phyloP scores from a whole-genome alignment of 2,113 vertebrate species.

The Epinephelus lanceolatus region DNA sequence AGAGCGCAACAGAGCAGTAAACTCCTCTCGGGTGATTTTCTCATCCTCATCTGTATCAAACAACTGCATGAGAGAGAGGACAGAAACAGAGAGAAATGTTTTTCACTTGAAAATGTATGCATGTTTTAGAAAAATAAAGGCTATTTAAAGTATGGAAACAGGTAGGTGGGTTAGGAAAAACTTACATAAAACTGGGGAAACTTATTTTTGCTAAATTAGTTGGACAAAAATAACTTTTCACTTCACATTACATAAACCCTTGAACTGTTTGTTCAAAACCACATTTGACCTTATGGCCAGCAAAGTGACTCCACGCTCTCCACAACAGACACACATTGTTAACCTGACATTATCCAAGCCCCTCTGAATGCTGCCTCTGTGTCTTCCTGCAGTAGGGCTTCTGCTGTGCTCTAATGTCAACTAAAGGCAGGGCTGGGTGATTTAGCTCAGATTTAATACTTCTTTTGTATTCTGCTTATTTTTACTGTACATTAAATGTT shows the following conservation, averaged over 20 bases:
- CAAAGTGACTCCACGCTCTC: slow-evolving; percentile 44
- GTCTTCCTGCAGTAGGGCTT: slow-evolving; percentile 25
- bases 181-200: not conserved
- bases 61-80: slow-evolving; percentile 81
- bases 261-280: slow-evolving; percentile 23
- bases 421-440: not conserved
- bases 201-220: not conserved
- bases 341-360: slow-evolving; percentile 65
- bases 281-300: slow-evolving; percentile 37
- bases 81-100: not conserved
- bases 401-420: slow-evolving; percentile 46
- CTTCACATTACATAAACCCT: slow-evolving; percentile 5
- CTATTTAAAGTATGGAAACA: not conserved
- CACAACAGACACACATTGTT: slow-evolving; percentile 65
- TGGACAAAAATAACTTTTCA: not conserved
- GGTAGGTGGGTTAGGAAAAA: not conserved
- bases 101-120: not conserved
- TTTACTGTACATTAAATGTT: not conserved
- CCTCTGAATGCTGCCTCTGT: slow-evolving; percentile 48
- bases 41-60: slow-evolving; percentile 95
- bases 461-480: not conserved
- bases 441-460: not conserved
- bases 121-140: not conserved
- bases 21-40: slow-evolving; percentile 90
- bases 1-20: slow-evolving; percentile 90